Evolutionary conservation across 2,113 vertebrate genomes (phyloP), one percentile per base, ranked within the genome.

Genomic region (Sceloporus tristichus): DNA sequence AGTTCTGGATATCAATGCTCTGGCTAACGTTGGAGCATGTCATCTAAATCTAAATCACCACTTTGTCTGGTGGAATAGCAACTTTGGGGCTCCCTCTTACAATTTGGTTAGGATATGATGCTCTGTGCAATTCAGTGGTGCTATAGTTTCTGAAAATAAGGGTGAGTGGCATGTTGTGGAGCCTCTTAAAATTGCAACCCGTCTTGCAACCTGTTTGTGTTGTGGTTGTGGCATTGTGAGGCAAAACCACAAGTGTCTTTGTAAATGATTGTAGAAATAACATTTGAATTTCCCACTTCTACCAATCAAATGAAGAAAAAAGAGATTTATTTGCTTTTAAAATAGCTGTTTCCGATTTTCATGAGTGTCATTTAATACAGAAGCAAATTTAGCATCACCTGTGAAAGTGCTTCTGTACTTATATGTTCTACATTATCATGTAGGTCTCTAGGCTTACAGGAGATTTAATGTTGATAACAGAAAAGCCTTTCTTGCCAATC

Each of bases 91-190:
- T 68, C 16, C 16, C 9, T 23, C 13, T 65, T 11, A 65, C 25
- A 19, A 48, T n/a, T 38, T 27, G 68, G 10, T 19, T 82, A 34
- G 40, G 14, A 23, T 1, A 8, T 75, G 34, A 11, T 56, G 29
- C 56, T 84, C 40, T 84, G 70, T 84, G 42, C 48, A 84, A 73
- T 53, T 29, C 25, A 79, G 77, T 54, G 78, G 8, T 16, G n/a
- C 53, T 21, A 4, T 56, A 40, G 42, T 87, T 74, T 74, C 25
- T 74, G 38, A 23, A 87, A 68, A 70, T 9, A 62, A 75, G 34
- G 5, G 21, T 14, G 10, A 65, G 2, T 59, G 1, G 68, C 8
- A 42, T 71, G 70, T 59, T 16, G 10, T 21, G 62, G 38, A 66
- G 14, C 23, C 29, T 14, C 40, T 80, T 81, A 42, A 81, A 59